These are phyloP conservation scores for Epizoanthus ramosus DNA, from an alignment of 92 coral and sea anemone genomes.

Conservation along the genomic window DNA sequence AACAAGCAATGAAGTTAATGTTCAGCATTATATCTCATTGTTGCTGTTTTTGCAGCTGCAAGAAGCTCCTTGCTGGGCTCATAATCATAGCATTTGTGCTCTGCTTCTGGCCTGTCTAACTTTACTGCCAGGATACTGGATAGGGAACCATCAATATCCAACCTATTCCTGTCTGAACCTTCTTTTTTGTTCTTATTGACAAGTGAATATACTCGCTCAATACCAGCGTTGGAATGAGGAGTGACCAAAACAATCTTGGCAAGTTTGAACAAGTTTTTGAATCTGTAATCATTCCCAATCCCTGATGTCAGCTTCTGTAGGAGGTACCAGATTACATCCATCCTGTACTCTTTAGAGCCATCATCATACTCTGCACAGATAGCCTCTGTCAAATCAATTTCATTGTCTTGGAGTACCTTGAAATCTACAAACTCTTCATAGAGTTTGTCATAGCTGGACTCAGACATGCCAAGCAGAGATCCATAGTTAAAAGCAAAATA, in stretches of 20 bases:
- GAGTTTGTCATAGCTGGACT: slow-evolving; percentile 38
- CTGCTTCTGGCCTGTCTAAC: slow-evolving; percentile 52
- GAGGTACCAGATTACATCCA: slow-evolving; percentile 48
- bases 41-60: slow-evolving; percentile 40
- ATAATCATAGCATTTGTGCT: slow-evolving; percentile 47
- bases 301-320: slow-evolving; percentile 46
- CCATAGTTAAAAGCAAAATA: slow-evolving; percentile 45
- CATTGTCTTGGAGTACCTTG: slow-evolving; percentile 38
- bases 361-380: slow-evolving; percentile 41
- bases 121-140: slow-evolving; percentile 48
- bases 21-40: slow-evolving; percentile 38
- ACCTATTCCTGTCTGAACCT: slow-evolving; percentile 47
- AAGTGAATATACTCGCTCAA: slow-evolving; percentile 55
- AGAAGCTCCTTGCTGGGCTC: slow-evolving; percentile 46
- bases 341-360: slow-evolving; percentile 53
- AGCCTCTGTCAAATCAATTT: slow-evolving; percentile 48
- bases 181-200: slow-evolving; percentile 52
- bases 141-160: slow-evolving; percentile 50
- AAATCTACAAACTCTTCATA: slow-evolving; percentile 45
- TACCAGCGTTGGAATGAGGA: slow-evolving; percentile 50
- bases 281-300: slow-evolving; percentile 51
- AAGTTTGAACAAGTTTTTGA: slow-evolving; percentile 40
- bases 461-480: slow-evolving; percentile 32
- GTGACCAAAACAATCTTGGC: slow-evolving; percentile 46
- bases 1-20: slow-evolving; percentile 29